phyloP scores from a whole-genome alignment of 2,113 vertebrate species.

The Anarrhichthys ocellatus region DNA sequence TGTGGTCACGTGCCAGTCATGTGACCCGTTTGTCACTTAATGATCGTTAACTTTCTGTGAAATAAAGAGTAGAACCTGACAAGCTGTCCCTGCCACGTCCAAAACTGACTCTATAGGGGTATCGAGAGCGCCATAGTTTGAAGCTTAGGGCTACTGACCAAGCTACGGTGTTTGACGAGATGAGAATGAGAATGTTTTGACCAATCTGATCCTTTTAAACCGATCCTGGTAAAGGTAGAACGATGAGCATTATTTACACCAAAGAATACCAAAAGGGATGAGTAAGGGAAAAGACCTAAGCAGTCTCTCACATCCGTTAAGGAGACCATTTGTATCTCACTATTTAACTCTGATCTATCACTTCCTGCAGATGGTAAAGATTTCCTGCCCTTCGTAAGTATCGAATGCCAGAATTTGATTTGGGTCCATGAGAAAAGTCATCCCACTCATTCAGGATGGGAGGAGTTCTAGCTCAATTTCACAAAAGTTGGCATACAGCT shows the following conservation, averaged over 20 bases:
- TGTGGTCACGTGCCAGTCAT: too few relatives aligned
- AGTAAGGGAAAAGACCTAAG: not conserved
- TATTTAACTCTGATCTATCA: slow-evolving; percentile 15
- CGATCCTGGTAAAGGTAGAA: not conserved
- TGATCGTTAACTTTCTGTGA: too few relatives aligned
- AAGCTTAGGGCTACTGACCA: too few relatives aligned
- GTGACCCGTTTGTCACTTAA: too few relatives aligned
- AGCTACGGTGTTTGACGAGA: not conserved
- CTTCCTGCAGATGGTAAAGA: slow-evolving; percentile 2
- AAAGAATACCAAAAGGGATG: not conserved
- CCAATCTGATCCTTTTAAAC: not conserved
- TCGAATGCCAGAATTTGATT: not conserved
- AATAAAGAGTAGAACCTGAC: not conserved
- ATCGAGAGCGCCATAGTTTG: too few relatives aligned
- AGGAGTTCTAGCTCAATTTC: not conserved
- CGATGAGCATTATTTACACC: not conserved
- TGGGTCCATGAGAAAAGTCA: slow-evolving; percentile 1
- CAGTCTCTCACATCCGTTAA: not conserved
- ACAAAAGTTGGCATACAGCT: not conserved
- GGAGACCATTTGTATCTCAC: not conserved
- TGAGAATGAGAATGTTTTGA: not conserved
- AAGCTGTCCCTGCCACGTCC: not conserved
- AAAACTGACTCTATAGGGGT: too few relatives aligned
- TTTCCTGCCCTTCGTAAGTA: slow-evolving; percentile 7
- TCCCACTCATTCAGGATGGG: slow-evolving; percentile 7